These are phyloP conservation scores for Trichonephila clavipes DNA, from an alignment of 1,140 invertebrate genomes.

Conservation along the genomic window DNA sequence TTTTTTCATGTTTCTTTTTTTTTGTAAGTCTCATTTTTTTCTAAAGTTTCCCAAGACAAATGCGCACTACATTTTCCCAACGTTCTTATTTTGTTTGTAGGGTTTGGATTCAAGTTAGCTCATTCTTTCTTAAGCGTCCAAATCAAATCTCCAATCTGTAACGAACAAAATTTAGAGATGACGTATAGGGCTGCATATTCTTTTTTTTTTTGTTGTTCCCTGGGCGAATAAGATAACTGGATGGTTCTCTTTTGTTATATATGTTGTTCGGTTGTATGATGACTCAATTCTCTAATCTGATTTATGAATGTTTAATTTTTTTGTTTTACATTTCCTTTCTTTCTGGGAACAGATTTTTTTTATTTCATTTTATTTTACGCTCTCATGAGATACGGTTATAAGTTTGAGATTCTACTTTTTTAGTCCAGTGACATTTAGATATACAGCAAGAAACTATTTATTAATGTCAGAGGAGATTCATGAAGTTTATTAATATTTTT, in stretches of 20 bases:
- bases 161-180: constrained; percentile 51
- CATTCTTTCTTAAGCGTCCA: constrained; percentile 63
- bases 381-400: neutral
- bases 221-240: neutral
- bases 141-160: constrained; percentile 60
- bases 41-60: constrained; percentile 1
- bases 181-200: neutral
- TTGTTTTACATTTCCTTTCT: neutral
- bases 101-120: constrained; percentile 11
- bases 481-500: too few species aligned
- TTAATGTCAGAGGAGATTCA: too few species aligned
- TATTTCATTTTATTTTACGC: neutral
- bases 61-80: neutral
- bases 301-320: constrained; percentile 34
- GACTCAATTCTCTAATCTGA: neutral
- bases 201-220: neutral
- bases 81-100: constrained; percentile 30
- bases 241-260: constrained; percentile 16
- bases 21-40: constrained; percentile 6
- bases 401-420: neutral
- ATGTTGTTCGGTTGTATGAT: neutral
- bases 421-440: neutral
- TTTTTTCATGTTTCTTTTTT: constrained; percentile 12
- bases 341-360: neutral
- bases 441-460: neutral